Evolutionary conservation across 2,113 vertebrate genomes (phyloP), one percentile per base, ranked within the genome.

Genomic region (Gambusia affinis): DNA sequence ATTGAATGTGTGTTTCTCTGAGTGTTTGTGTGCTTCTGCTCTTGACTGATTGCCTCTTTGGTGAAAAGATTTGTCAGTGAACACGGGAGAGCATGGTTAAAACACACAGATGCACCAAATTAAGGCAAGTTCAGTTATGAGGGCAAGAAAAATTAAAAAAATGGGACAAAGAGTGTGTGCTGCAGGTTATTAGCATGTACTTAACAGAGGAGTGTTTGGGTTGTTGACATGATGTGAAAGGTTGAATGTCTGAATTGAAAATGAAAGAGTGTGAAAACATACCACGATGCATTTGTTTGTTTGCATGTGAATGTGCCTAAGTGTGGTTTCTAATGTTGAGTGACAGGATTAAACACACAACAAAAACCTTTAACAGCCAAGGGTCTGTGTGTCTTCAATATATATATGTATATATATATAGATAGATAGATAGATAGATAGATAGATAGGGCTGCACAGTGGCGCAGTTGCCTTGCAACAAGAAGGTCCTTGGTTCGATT

Each of bases 51-150:
- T 77, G 78, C 73, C 51, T 85, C 81, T 87, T 77, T 89, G 77
- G 80, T 78, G 82, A 83, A 67, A 42, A 89, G 78, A 93, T 90
- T 90, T 90, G 88, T 91, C 87, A 86, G 86, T 88, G 89, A 88
- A 81, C 86, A 75, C 88, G 89, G 67, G 80, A 60, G 76, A 47
- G 31, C 64, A 73, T 57, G 71, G 70, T 64, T 70, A 79, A 82
- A 86, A 79, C 72, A 83, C 76, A 80, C 62, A 78, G 30, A 67
- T 70, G 81, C 42, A 63, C 27, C 39, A 57, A 88, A 83, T 70
- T 81, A 74, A 76, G 70, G 62, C 33, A 14, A 27, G 63, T 72
- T 80, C 17, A 75, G 80, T 67, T 85, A 19, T 76, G 64, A 72
- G 12, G 29, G 8, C 47, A 75, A 72, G 73, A 79, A 85, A 80